phyloP scores from a whole-genome alignment of 2,888 invertebrate genomes.

The Sturmia bella region DNA sequence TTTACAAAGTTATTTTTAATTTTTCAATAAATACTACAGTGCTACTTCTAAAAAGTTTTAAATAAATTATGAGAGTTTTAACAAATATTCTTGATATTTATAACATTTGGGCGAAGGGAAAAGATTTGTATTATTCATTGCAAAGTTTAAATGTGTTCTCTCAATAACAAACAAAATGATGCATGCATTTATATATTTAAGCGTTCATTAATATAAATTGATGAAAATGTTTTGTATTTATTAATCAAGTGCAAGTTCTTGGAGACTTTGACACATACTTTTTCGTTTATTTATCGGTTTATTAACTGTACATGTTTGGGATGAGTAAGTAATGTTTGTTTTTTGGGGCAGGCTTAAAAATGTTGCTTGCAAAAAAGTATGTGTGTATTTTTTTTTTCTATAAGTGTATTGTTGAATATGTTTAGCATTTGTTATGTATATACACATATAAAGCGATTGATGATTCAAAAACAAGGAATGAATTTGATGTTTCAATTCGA shows the following conservation, averaged over 20 bases:
- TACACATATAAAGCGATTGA: too few relatives aligned
- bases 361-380: too few relatives aligned
- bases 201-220: not conserved
- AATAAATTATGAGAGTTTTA: slow-evolving; percentile 18
- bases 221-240: not conserved
- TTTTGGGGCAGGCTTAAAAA: slow-evolving; percentile 40
- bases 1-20: not conserved
- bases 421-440: too few relatives aligned
- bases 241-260: slow-evolving; percentile 9
- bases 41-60: slow-evolving; percentile 20
- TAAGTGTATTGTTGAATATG: too few relatives aligned
- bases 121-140: not conserved
- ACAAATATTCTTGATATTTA: slow-evolving; percentile 41
- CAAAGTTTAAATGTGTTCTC: not conserved
- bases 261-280: not conserved
- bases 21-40: not conserved
- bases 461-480: too few relatives aligned
- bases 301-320: not conserved
- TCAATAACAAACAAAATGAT: not conserved
- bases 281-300: not conserved
- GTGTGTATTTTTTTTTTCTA: too few relatives aligned
- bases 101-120: slow-evolving; percentile 21
- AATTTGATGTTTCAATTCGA: too few relatives aligned
- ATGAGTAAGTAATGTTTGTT: not conserved
- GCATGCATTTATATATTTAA: not conserved